A percentile compares a stretch with the other conserved stretches of the same genome.
Conservation (phyloP, 2,797 vertebrate species). For the Fistularia tabacaria region DNA sequence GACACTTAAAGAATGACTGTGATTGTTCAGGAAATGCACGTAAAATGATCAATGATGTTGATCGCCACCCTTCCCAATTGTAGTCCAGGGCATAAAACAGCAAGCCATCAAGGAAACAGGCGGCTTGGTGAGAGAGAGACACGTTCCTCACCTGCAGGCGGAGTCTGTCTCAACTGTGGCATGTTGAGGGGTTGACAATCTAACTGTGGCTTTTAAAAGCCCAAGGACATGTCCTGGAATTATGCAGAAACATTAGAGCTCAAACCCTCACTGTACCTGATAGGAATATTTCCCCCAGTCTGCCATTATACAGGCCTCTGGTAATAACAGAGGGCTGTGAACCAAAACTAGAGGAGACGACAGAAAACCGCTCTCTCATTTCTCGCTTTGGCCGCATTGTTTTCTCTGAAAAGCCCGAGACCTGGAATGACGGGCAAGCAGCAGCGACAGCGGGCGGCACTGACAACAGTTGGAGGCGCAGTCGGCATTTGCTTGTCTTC, state of each 20-base stretch:
- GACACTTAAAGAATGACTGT: too few relatives aligned
- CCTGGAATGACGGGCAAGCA: conserved; percentile 12
- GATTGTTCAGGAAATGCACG: too few relatives aligned
- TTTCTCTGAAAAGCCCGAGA: conserved; percentile 28
- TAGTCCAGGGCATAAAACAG: conserved; percentile 5
- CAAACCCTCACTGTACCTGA: conserved; percentile 18
- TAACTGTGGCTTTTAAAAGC: conserved; percentile 50
- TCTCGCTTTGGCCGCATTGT: conserved; percentile 30
- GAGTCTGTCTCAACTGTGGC: conserved; percentile 66
- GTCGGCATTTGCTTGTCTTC: conserved; percentile 54
- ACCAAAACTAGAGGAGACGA: not conserved
- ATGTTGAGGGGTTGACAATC: conserved; percentile 44
- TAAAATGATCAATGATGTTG: too few relatives aligned
- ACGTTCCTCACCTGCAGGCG: conserved; percentile 67
- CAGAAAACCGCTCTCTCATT: conserved; percentile 33
- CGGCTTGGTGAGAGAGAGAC: conserved; percentile 3
- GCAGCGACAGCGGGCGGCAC: conserved; percentile 35
- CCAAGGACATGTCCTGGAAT: conserved; percentile 65
- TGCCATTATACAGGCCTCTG: conserved; percentile 22
- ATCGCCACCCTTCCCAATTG: too few relatives aligned
- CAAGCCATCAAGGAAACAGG: not conserved
- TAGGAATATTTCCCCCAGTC: conserved; percentile 2
- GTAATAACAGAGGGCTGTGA: conserved; percentile 11
- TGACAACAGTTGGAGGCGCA: conserved; percentile 49
- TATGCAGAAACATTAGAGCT: conserved; percentile 29